Percentiles rank a stretch among this genome's conserved stretches.
These are phyloP conservation scores for Channallabes apus DNA, from an alignment of 2,797 vertebrate genomes.

Conservation along the genomic window DNA sequence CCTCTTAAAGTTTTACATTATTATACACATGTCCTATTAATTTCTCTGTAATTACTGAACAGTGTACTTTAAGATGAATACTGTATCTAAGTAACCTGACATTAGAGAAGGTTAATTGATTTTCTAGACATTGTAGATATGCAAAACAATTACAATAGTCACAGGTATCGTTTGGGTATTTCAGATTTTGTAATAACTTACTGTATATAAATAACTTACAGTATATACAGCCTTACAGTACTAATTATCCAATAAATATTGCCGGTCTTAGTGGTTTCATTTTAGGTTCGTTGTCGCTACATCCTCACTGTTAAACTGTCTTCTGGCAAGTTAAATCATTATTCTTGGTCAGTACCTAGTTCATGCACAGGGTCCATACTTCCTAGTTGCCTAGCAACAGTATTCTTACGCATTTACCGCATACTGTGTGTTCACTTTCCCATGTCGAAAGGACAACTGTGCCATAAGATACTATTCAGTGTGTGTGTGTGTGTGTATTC, in stretches of 20 bases:
- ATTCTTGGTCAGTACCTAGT: not conserved
- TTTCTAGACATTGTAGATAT: not conserved
- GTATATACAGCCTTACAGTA: not conserved
- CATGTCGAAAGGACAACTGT: not conserved
- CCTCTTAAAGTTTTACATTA: not conserved
- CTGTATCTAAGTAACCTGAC: not conserved
- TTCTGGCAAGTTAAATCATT: not conserved
- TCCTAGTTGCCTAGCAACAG: conserved; percentile 10
- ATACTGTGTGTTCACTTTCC: not conserved
- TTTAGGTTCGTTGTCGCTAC: not conserved
- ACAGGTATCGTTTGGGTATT: not conserved
- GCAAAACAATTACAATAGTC: not conserved
- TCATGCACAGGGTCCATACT: not conserved
- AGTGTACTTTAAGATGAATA: not conserved
- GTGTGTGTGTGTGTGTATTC: conserved; percentile 5
- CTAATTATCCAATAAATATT: not conserved
- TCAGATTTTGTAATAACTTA: not conserved
- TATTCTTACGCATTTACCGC: not conserved
- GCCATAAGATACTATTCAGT: not conserved
- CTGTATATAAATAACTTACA: not conserved
- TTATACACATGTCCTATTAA: not conserved
- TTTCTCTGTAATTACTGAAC: not conserved
- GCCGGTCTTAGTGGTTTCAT: too few species aligned
- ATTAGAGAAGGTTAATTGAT: not conserved
- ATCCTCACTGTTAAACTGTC: not conserved